Evolutionary conservation across 2,113 vertebrate genomes (phyloP), one percentile per base, ranked within the genome.

Genomic region (Syngnathus typhle): DNA sequence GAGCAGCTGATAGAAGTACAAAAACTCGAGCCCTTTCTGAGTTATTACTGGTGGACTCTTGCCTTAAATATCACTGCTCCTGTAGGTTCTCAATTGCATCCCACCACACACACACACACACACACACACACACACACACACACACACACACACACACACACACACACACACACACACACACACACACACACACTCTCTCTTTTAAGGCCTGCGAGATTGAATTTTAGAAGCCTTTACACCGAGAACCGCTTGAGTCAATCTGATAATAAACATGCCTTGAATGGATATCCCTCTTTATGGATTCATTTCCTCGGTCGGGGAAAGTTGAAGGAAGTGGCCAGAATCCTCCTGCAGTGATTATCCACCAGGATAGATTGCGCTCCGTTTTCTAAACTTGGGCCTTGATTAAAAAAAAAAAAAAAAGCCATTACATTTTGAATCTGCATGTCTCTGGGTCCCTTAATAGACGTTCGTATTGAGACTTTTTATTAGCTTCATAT

Each of bases 401-500:
- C n/a, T n/a, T 18, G 23, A 19, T 32, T 32, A 32, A 32, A 46
- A 21, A 21, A 23, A 21, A 37, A 44, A 69, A 27, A 16, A 37
- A 64, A 74, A 56, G 18, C 37, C n/a, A 27, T 77, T 49, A 32
- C n/a, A 54, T 60, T 63, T 58, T 55, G 3, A 12, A 67, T 64
- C 66, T 62, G 23, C 44, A 44, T 39, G 18, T 54, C 58, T 36
- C 39, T 4, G 7, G 21, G 15, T n/a, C 27, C 16, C 63, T 64
- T 36, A 51, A 47, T 58, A 10, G 39, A 65, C 32, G 43, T 37
- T 55, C 64, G 6, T 39, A 65, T 69, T 41, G 9, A n/a, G 63
- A 75, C 59, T 77, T 77, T 79, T 41, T 70, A 82, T 62, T 65
- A 78, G 56, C 62, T 75, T 61, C 66, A 69, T 80, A 79, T 69